These are phyloP conservation scores for Vireo altiloquus DNA, from an alignment of 2,113 vertebrate genomes.

Conservation along the genomic window DNA sequence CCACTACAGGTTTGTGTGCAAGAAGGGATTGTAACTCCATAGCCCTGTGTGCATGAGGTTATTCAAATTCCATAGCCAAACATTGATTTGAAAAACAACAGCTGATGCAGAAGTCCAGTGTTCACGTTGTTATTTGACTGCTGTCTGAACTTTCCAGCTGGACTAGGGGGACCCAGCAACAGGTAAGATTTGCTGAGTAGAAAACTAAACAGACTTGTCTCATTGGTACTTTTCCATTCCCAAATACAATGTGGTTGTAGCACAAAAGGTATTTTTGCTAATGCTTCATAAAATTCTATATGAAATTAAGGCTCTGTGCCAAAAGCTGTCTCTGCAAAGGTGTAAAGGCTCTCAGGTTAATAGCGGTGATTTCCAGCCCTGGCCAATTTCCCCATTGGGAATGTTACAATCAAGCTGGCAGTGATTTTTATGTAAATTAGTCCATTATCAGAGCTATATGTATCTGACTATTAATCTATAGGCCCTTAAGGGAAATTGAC, in stretches of 20 bases:
- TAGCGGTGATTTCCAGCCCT: background rate
- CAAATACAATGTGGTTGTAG: background rate
- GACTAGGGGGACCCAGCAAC: background rate
- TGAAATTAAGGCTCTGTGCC: background rate
- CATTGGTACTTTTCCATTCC: background rate
- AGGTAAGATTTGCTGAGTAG: background rate
- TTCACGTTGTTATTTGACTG: background rate
- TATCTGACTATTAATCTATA: background rate
- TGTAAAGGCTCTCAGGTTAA: background rate
- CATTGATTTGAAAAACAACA: background rate
- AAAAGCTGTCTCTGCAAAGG: background rate
- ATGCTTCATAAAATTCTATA: background rate
- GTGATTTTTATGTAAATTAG: background rate
- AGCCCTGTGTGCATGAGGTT: background rate
- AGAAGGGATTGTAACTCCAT: background rate
- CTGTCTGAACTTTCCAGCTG: background rate
- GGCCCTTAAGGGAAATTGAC: background rate
- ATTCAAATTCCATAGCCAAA: background rate
- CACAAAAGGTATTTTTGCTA: background rate
- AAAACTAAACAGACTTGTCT: background rate
- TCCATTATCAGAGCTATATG: background rate
- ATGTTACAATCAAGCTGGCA: background rate
- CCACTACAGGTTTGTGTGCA: background rate
- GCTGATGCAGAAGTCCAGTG: background rate
- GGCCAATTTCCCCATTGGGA: background rate